phyloP scores from a whole-genome alignment of 2,797 vertebrate species.

The Garrulus glandarius region DNA sequence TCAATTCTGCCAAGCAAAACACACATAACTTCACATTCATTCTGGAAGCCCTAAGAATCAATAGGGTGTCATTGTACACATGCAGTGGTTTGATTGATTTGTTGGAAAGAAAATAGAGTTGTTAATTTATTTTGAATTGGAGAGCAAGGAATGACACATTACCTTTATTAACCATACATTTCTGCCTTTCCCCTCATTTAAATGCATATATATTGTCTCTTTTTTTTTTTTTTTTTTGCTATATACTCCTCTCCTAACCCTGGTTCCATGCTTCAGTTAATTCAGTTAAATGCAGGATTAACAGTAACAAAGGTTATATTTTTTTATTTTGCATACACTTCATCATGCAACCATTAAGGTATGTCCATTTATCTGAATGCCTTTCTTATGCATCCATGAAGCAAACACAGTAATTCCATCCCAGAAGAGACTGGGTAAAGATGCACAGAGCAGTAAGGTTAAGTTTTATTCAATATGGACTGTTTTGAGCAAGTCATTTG shows the following conservation, averaged over 20 bases:
- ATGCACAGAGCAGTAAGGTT: background rate
- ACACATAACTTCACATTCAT: background rate
- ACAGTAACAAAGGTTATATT: background rate
- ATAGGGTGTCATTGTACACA: background rate
- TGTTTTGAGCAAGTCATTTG: background rate
- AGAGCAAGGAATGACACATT: background rate
- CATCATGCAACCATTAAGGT: background rate
- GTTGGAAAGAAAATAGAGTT: background rate
- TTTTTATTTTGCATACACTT: background rate
- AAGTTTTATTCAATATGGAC: background rate
- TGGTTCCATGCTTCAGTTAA: background rate
- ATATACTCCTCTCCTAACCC: background rate
- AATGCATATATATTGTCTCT: background rate
- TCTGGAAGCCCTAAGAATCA: background rate
- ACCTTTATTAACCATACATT: background rate
- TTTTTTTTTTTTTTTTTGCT: too few relatives aligned
- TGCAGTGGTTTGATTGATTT: background rate
- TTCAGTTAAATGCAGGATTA: background rate
- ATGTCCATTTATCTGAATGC: background rate
- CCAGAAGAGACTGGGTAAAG: background rate
- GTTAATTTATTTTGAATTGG: background rate
- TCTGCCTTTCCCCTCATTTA: background rate
- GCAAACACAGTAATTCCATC: background rate
- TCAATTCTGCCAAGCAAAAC: constrained; percentile 30
- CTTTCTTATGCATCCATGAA: background rate